Evolutionary conservation across 2,888 invertebrate species (phyloP).

Genomic region (Campoplex capitator): DNA sequence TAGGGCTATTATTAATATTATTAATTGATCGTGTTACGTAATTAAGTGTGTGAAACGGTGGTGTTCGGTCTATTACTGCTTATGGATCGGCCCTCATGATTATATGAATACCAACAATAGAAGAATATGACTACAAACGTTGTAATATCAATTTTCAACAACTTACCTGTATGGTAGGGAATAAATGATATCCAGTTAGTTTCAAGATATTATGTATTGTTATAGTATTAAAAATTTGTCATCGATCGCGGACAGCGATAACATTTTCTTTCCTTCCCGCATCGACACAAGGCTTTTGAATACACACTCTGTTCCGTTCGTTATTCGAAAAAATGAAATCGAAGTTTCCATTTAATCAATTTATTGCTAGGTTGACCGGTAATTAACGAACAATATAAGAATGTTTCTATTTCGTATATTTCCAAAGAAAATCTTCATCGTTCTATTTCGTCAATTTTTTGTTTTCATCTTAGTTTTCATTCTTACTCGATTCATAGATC

Average conservation of each 20-base stretch:
- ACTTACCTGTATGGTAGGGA: conserved; percentile 33
- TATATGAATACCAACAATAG: conserved; percentile 34
- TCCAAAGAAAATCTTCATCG: not conserved
- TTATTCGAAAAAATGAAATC: not conserved
- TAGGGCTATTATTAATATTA: conserved; percentile 17
- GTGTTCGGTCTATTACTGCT: not conserved
- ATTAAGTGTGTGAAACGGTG: not conserved
- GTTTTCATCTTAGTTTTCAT: not conserved
- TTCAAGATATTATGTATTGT: conserved; percentile 27
- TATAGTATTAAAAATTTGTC: conserved; percentile 40
- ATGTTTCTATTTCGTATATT: not conserved
- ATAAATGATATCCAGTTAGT: conserved; percentile 15
- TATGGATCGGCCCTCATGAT: conserved; percentile 37
- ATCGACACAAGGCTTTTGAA: not conserved
- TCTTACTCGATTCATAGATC: not conserved
- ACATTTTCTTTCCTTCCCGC: conserved; percentile 6
- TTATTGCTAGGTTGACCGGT: not conserved
- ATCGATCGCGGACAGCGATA: not conserved
- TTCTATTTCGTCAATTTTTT: not conserved
- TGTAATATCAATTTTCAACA: conserved; percentile 38
- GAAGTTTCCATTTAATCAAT: not conserved
- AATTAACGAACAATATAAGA: not conserved
- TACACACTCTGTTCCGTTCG: not conserved
- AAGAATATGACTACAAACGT: conserved; percentile 16
- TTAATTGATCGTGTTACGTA: conserved; percentile 23